Percentiles rank a stretch among this genome's conserved stretches.
Conservation (phyloP, 2,113 vertebrate genomes). For the Cephalopholis sonnerati region DNA sequence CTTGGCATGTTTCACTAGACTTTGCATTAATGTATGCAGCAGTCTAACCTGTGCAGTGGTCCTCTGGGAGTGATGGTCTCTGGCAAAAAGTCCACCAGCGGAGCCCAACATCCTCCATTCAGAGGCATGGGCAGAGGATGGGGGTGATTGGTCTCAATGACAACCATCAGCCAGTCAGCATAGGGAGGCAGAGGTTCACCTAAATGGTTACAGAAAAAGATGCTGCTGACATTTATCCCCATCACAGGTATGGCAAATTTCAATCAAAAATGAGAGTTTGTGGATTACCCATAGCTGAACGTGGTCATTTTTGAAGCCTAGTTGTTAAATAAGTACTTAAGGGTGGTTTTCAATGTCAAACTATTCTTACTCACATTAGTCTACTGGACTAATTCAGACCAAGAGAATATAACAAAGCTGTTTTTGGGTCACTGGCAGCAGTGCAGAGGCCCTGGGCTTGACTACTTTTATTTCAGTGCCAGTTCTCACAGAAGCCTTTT, state of each 20-base stretch:
- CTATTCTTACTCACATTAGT: conserved; percentile 2
- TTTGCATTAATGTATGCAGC: not conserved
- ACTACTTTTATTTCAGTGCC: conserved; percentile 61
- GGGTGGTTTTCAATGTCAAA: not conserved
- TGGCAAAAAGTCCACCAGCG: conserved; percentile 95
- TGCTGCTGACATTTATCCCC: not conserved
- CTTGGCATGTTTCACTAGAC: not conserved
- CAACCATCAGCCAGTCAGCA: conserved; percentile 92
- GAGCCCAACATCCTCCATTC: conserved; percentile 97
- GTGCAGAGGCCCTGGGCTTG: conserved; percentile 12
- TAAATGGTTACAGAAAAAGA: conserved; percentile 57
- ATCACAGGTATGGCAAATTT: not conserved
- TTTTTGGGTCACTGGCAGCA: conserved; percentile 55
- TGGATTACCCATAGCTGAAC: not conserved
- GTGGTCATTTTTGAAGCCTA: not conserved
- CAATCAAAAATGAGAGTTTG: not conserved
- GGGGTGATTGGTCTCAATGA: conserved; percentile 92
- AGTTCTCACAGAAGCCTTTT: conserved; percentile 64
- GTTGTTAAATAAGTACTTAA: not conserved
- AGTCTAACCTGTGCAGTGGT: conserved; percentile 92
- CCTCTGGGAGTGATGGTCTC: conserved; percentile 95
- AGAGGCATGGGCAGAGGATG: conserved; percentile 96
- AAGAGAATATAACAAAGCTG: conserved; percentile 32
- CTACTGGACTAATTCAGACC: not conserved
- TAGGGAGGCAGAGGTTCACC: conserved; percentile 95